Base-by-base conservation (phyloP, 1,140 invertebrate genomes). In the Drosophila quadrilineata region DNA sequence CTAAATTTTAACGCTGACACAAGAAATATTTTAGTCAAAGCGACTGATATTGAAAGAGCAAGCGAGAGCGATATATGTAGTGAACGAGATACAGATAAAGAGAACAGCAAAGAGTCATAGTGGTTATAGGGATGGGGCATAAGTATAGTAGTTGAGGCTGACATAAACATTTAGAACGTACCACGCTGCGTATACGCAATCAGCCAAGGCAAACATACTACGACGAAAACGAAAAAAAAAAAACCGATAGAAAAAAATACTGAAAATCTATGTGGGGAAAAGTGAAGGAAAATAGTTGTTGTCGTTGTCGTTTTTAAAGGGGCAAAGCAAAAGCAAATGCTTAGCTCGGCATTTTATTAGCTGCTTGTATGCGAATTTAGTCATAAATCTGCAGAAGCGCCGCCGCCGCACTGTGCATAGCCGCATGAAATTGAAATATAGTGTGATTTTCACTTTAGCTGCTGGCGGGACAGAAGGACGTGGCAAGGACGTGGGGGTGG, bases 381-480 rank as follows among this genome's bases (percentile, higher is more conserved):
- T 84, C 79, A 84, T 84, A 84, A 84, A 84, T 84, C 74, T 84
- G 74, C 45, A 60, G 62, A 74, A 68, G 74, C 76, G 59, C 50
- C 52, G 58, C 69, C 60, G 68, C 65, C 65, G 64, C 73, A 75
- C 73, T 63, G 69, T 68, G 76, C 77, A 82, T 43, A 70, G 73
- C 79, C 77, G 73, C 77, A 84, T 84, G 77, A 84, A 84, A 84
- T 84, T 84, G 77, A 84, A 84, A 84, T 84, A 84, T 84, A 85
- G 77, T 84, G 77, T 84, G 79, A 84, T 84, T 84, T 84, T 84
- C 77, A 85, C 77, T 84, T 84, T 84, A 66, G 79, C 60, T 53
- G n/a, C 60, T 49, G 64, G 36, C 38, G 36, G 43, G 21, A n/a
- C n/a, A n/a, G n/a, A n/a, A n/a, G n/a, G n/a, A n/a, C n/a, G n/a